Evolutionary conservation across 2,113 vertebrate genomes (phyloP), one percentile per base, ranked within the genome.

Genomic region (Sinocyclocheilus rhinocerous): DNA sequence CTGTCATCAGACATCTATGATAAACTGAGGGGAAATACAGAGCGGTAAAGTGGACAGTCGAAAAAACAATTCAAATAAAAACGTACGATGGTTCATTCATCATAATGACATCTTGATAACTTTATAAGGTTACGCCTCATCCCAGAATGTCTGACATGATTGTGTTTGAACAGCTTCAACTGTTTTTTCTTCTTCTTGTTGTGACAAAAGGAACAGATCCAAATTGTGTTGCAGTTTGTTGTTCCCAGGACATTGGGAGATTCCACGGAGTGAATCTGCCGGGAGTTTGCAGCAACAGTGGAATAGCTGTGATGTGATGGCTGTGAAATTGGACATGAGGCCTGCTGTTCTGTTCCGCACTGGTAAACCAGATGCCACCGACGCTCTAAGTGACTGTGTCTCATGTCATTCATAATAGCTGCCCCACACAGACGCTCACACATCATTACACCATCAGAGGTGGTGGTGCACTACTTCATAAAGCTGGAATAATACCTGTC

Each of bases 311-410:
- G 79, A 65, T 65, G 65, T 87, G 86, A 87, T 70, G 76, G 82
- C 81, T 84, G 86, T 87, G 81, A 87, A 87, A 87, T 79, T 84
- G 75, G 67, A 84, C 82, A 87, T 81, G 77, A 63, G 52, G 59
- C 82, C 69, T 80, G 26, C 65, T 87, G 81, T 79, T 84, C 63
- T 87, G 86, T 79, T 84, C 75, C 81, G 77, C 75, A 61, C 65
- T 65, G 77, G 29, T 84, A 83, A 84, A 87, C 55, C 67, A 87
- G 78, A 84, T 69, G 63, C 80, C 18, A 55, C 39, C 20, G 48
- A 63, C 26, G 42, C 63, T 77, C 45, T 85, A 80, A 70, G 63
- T 63, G 81, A 63, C 36, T 24, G 13, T 70, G 84, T 72, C 52
- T 84, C 72, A 82, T 26, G 59, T 48, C 84, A 83, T 79, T 85